A percentile compares a stretch with the other conserved stretches of the same genome.
Evolutionary conservation across 1,140 invertebrate species (phyloP).

Genomic region (Drosophila tristis): DNA sequence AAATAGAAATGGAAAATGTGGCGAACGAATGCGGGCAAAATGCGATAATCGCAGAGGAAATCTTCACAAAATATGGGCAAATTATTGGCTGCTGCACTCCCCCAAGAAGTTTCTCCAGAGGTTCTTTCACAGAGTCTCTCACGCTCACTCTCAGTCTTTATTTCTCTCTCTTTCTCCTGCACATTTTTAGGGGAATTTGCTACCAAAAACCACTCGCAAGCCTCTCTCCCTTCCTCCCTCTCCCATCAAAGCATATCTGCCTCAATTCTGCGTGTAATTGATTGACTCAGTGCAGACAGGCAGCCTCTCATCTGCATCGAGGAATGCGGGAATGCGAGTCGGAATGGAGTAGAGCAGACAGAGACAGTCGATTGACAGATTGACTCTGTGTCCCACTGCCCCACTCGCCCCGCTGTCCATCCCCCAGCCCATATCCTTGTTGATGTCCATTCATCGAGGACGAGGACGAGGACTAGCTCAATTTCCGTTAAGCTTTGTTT

Average conservation of each 20-base stretch:
- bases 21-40: no score
- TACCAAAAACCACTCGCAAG: no score
- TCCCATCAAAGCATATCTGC: conserved; percentile 1
- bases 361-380: conserved; percentile 38
- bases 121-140: no score
- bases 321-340: conserved; percentile 14
- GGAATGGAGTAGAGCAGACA: conserved; percentile 11
- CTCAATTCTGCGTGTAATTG: conserved; percentile 59
- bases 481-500: conserved; percentile 64
- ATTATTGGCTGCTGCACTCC: no score
- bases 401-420: not conserved
- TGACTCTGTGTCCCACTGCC: conserved; percentile 31
- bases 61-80: no score
- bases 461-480: conserved; percentile 15
- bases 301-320: not conserved
- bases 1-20: no score
- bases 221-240: no score
- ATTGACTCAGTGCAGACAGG: conserved; percentile 54
- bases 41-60: no score
- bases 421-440: not conserved
- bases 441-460: not conserved
- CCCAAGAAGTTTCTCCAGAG: no score
- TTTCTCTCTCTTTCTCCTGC: no score
- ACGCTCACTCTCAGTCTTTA: no score
- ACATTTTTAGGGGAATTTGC: no score